Conservation (phyloP, 2,888 invertebrate species). For the Xylophagus ater region DNA sequence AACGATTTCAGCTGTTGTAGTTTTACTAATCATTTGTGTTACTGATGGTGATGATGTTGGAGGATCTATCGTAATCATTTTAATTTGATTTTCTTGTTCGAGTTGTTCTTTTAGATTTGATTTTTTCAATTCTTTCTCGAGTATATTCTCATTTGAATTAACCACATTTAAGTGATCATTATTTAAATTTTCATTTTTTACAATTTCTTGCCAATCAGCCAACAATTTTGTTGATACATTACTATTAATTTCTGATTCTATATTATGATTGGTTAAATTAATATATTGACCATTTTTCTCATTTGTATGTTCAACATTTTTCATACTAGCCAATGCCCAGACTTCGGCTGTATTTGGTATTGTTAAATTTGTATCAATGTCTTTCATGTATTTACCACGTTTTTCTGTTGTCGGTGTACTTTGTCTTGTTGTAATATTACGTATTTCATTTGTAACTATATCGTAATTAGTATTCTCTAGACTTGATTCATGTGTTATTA, state of each 20-base stretch:
- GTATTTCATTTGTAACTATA: constrained; percentile 15
- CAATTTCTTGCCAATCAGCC: constrained; percentile 15
- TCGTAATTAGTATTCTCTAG: constrained; percentile 12
- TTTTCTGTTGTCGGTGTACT: constrained; percentile 22
- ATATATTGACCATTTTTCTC: constrained; percentile 1
- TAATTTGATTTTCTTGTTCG: constrained; percentile 9
- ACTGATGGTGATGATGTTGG: constrained; percentile 15
- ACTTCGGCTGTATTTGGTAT: constrained; percentile 31
- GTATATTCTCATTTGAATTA: constrained; percentile 17
- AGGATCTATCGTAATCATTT: not conserved
- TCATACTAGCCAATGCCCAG: constrained; percentile 33
- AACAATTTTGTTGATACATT: constrained; percentile 10
- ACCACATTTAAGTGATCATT: constrained; percentile 9
- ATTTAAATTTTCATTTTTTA: constrained; percentile 17
- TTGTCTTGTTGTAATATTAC: constrained; percentile 5
- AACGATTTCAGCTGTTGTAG: constrained; percentile 19
- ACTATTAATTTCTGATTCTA: constrained; percentile 1
- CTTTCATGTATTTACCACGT: constrained; percentile 31
- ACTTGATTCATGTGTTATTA: not conserved
- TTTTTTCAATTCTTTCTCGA: constrained; percentile 15
- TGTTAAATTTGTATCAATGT: constrained; percentile 30
- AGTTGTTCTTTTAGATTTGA: constrained; percentile 5
- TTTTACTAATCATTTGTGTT: constrained; percentile 19
- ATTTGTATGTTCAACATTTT: constrained; percentile 21
- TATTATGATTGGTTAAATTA: constrained; percentile 6